Base-by-base conservation (phyloP, 2,113 vertebrate species). In the Benitochromis conjunctus region DNA sequence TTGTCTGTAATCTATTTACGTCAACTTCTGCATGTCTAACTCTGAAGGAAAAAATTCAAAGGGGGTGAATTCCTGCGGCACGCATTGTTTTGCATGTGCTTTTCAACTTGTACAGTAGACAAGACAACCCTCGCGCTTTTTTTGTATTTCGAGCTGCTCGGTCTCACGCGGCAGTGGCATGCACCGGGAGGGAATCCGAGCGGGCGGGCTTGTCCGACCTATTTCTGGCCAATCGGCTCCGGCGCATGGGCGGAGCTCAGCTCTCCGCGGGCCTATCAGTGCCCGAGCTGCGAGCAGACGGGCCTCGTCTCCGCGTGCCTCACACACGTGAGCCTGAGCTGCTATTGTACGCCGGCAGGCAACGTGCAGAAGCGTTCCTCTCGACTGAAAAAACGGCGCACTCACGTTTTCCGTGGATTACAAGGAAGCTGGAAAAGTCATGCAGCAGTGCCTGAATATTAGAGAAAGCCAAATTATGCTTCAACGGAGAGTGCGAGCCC, bases 141-240 rank as follows among this genome's bases (percentile, higher is more conserved):
- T 87, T 85, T 91, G 89, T 92, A 81, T 92, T 93, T 93, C 86
- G 74, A 89, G 86, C 91, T 79, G 41, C 66, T 71, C 34, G 66
- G 84, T 85, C 95, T 97, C 96, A 96, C 96, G 96, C 95, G 96
- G 96, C 96, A 81, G 88, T 92, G 57, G 95, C 96, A 95, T 95
- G 94, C 94, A 93, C 82, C 53, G 79, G 92, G 95, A 64, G 60
- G 92, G 91, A 89, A 92, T 88, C 91, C 80, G 87, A 82, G 89
- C 83, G 91, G 96, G 96, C 93, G 94, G 94, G 91, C 84, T 81
- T 46, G 16, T 19, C 26, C 90, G 91, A 92, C 92, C 94, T 91
- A 90, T 38, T 94, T 93, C 84, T 88, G 60, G 2, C 96, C 96
- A 97, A 95, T 96, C 0, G 12, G 18, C 31, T 18, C 54, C 21